phyloP scores from a whole-genome alignment of 2,113 vertebrate genomes.

The Microcebus lehilahytsara region DNA sequence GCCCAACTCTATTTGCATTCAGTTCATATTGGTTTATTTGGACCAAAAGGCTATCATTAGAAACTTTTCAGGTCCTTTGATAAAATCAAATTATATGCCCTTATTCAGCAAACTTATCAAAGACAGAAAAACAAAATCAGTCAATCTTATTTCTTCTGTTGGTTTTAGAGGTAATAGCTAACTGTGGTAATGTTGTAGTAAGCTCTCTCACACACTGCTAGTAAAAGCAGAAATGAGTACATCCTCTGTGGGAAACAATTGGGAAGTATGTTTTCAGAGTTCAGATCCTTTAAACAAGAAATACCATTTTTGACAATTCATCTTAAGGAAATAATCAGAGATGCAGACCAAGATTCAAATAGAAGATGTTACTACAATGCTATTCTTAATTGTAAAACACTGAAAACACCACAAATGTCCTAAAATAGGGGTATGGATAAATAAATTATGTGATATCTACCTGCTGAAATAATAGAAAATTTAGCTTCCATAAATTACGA shows the following conservation, averaged over 20 bases:
- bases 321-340: conserved; percentile 10
- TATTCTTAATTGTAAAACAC: conserved; percentile 17
- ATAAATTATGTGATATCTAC: conserved; percentile 32
- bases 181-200: not conserved
- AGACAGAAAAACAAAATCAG: conserved; percentile 19
- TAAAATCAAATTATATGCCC: conserved; percentile 29
- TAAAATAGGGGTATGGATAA: not conserved
- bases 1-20: not conserved
- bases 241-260: not conserved
- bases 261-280: conserved; percentile 1
- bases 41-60: not conserved
- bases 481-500: conserved; percentile 37
- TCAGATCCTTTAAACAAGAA: conserved; percentile 31
- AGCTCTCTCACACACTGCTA: not conserved
- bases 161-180: conserved; percentile 25
- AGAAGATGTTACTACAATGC: not conserved
- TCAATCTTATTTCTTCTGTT: not conserved
- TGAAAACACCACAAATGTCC: conserved; percentile 2
- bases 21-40: not conserved
- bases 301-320: conserved; percentile 32
- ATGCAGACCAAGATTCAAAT: not conserved
- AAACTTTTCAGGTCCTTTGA: conserved; percentile 10
- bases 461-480: conserved; percentile 54
- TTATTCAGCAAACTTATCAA: conserved; percentile 9
- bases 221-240: not conserved